These are phyloP conservation scores for Digitonthophagus gazella DNA, from an alignment of 2,888 invertebrate genomes.

Conservation along the genomic window DNA sequence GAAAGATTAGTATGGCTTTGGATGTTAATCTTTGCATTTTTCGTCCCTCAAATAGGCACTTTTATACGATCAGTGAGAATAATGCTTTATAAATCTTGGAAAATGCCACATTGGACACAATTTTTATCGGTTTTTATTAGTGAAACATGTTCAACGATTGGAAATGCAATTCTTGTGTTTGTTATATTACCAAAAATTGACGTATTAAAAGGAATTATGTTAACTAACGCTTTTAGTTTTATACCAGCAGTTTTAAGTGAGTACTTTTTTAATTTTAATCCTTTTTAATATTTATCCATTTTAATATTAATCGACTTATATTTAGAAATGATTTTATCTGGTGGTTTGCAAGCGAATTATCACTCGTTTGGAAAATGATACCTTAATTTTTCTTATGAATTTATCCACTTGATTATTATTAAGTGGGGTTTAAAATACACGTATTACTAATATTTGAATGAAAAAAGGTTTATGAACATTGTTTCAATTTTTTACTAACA, in stretches of 20 bases:
- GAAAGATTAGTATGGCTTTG: conserved; percentile 77
- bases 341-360: too few species aligned
- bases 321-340: too few species aligned
- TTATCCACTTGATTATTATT: too few species aligned
- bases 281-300: too few species aligned
- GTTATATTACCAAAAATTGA: conserved; percentile 71
- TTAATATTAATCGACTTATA: too few species aligned
- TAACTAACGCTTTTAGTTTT: conserved; percentile 81
- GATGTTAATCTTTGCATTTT: conserved; percentile 72
- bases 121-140: conserved; percentile 63
- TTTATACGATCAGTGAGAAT: conserved; percentile 70
- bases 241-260: conserved; percentile 71
- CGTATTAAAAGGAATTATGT: conserved; percentile 77
- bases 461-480: too few species aligned
- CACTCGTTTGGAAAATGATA: too few species aligned
- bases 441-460: too few species aligned
- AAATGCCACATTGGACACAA: conserved; percentile 56
- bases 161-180: conserved; percentile 73
- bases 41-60: conserved; percentile 73
- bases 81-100: conserved; percentile 69
- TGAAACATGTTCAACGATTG: conserved; percentile 77
- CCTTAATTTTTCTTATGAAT: too few species aligned
- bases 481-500: too few species aligned
- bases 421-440: too few species aligned
- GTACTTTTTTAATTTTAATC: too few species aligned